Conservation (phyloP, 2,113 vertebrate species). For the Percina caprodes region DNA sequence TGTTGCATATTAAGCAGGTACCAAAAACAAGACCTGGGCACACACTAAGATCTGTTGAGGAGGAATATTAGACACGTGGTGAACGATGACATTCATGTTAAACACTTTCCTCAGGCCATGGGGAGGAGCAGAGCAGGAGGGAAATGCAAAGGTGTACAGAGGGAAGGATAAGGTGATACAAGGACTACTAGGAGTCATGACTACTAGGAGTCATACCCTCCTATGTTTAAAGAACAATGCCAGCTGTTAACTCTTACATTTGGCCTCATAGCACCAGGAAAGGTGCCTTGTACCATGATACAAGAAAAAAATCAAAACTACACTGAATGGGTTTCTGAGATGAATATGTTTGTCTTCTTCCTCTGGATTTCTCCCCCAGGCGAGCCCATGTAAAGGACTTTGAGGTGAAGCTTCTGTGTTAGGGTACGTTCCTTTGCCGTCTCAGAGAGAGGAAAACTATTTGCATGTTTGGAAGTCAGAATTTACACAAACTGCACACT, state of each 20-base stretch:
- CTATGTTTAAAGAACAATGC: neutral
- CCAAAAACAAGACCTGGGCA: too few relatives aligned
- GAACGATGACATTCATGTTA: too few relatives aligned
- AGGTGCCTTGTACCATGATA: neutral
- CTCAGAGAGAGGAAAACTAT: neutral
- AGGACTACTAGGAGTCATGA: neutral
- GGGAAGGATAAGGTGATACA: conserved; percentile 6
- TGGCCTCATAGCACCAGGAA: neutral
- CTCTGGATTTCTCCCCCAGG: conserved; percentile 3
- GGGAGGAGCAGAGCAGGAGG: conserved; percentile 8
- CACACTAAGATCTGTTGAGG: too few relatives aligned
- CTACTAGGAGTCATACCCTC: neutral
- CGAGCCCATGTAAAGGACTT: neutral
- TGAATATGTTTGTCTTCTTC: neutral
- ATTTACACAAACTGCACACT: conserved; percentile 2
- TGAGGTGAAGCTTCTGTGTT: conserved; percentile 1
- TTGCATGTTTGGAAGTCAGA: neutral
- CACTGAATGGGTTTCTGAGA: neutral
- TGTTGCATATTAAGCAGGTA: too few relatives aligned
- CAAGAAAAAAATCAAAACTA: neutral
- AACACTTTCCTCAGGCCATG: conserved; percentile 11
- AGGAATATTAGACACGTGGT: too few relatives aligned
- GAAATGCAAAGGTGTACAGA: conserved; percentile 29
- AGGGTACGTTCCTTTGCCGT: neutral
- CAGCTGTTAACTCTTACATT: neutral